phyloP scores from a whole-genome alignment of 2,888 invertebrate genomes.

The Tiphia femorata region DNA sequence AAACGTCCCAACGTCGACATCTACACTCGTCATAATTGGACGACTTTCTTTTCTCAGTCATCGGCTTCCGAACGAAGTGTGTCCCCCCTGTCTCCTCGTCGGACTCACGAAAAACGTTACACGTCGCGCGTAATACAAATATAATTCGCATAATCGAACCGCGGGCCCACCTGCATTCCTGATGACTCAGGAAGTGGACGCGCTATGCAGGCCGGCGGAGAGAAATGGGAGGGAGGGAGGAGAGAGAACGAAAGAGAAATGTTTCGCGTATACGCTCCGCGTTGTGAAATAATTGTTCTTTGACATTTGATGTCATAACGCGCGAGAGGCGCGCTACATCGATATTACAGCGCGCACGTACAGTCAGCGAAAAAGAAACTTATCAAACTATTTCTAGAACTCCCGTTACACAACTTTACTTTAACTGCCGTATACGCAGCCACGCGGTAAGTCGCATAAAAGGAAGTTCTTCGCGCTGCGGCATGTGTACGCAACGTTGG shows the following conservation, averaged over 20 bases:
- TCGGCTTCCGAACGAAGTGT: too few species aligned
- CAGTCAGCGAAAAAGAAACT: not conserved
- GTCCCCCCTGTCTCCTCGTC: conserved; percentile 2
- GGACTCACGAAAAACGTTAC: not conserved
- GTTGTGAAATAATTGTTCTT: too few species aligned
- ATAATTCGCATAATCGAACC: not conserved
- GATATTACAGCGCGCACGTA: too few species aligned
- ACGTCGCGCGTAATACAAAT: not conserved
- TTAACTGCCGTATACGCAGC: not conserved
- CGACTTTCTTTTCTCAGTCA: conserved; percentile 35
- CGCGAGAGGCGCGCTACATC: too few species aligned
- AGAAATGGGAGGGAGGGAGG: too few species aligned
- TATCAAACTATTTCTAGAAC: not conserved
- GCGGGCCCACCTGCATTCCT: not conserved
- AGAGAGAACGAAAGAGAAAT: too few species aligned
- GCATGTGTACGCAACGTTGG: not conserved
- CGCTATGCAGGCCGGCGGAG: not conserved
- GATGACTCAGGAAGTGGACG: not conserved
- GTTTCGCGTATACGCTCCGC: too few species aligned
- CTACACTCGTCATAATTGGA: conserved; percentile 44
- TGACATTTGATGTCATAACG: too few species aligned
- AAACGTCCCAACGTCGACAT: conserved; percentile 44
- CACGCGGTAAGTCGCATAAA: not conserved
- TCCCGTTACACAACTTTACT: not conserved
- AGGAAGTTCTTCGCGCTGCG: not conserved